Evolutionary conservation across 2,797 vertebrate species (phyloP), one percentile per base, ranked within the genome.

Genomic region (Etheostoma perlongum): DNA sequence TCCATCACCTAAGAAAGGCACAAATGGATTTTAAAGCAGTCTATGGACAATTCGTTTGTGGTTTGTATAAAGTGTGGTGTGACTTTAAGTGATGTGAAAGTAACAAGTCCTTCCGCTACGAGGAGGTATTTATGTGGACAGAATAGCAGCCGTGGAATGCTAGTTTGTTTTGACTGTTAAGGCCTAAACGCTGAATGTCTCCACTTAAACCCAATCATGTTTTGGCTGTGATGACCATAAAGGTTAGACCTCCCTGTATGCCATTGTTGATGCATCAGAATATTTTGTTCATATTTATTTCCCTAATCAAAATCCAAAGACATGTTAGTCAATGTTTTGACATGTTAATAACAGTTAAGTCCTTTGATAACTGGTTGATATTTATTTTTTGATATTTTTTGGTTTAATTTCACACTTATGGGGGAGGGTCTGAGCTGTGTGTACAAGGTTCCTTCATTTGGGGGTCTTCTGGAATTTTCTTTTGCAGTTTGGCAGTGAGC

Each of bases 221-320:
- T 74, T 74, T 64, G n/a, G 40, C 23, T 70, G 12, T 67, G 12
- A 55, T 9, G 44, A 16, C n/a, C n/a, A 60, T 40, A 40, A 54
- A 60, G 18, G 21, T 18, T 6, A 54, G 61, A 7, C 15, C 42
- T 73, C 18, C 6, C 19, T 67, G 14, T 75, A 60, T 78, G 23
- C 61, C 40, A 23, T 53, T 44, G 18, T 65, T 59, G 12, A 71
- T 69, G 60, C 53, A 18, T 63, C 2, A 18, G 15, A 42, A 81
- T 19, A 79, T 73, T 67, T 83, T 81, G 86, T 18, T 80, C 2
- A 25, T 85, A 83, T 90, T 82, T 90, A 91, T 90, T 86, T 81
- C 27, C 74, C 27, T n/a, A 72, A 77, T 85, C 51, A 66, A 66
- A 81, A 64, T 84, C 79, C 79, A 89, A 87, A 91, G 68, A 75